These are phyloP conservation scores for Mimachlamys varia DNA, from an alignment of 2,888 invertebrate genomes.

Conservation along the genomic window DNA sequence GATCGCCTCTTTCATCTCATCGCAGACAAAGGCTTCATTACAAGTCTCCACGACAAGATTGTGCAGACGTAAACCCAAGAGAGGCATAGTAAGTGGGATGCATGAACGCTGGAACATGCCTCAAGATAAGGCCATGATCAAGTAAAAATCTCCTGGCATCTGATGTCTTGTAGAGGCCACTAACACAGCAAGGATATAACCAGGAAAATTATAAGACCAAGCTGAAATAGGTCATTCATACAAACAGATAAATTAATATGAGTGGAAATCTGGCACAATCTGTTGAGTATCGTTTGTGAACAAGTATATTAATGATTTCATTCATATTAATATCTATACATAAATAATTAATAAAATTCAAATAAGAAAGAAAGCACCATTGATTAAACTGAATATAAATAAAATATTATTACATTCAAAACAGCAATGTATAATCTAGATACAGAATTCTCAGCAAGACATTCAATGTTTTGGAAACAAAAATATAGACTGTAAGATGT, in stretches of 20 bases:
- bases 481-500: too few relatives aligned
- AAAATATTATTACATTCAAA: too few relatives aligned
- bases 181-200: not conserved
- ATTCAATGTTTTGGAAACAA: too few relatives aligned
- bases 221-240: slow-evolving; percentile 2
- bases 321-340: too few relatives aligned
- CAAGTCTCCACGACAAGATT: slow-evolving; percentile 1
- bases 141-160: not conserved
- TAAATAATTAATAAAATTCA: too few relatives aligned
- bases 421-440: too few relatives aligned
- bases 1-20: slow-evolving; percentile 29
- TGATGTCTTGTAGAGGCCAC: not conserved
- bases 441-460: too few relatives aligned
- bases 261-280: not conserved
- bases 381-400: too few relatives aligned
- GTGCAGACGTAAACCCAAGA: slow-evolving; percentile 26
- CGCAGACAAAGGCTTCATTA: slow-evolving; percentile 25
- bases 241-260: not conserved
- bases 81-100: not conserved
- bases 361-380: too few relatives aligned
- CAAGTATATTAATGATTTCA: too few relatives aligned
- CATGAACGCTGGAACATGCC: not conserved
- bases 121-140: slow-evolving; percentile 12
- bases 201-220: not conserved
- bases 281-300: not conserved